Evolutionary conservation across 1,140 invertebrate species (phyloP), one percentile per base, ranked within the genome.

Genomic region (Pomacea maculata): DNA sequence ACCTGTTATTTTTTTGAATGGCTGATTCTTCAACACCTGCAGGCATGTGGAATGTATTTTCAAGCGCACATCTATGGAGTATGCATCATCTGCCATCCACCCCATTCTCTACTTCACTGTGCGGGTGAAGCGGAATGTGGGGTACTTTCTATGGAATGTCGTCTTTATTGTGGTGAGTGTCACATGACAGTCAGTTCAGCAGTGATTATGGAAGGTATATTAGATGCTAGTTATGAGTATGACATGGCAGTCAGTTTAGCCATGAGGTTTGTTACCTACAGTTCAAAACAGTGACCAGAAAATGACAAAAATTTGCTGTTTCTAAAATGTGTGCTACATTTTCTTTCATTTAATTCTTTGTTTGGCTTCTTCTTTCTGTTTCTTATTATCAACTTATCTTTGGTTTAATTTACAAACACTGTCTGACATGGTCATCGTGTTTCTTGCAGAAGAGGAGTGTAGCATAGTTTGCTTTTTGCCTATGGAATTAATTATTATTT

Each of bases 71-170:
- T 85, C 86, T 15, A 70, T 84, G 25, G 88, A 89, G 64, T 87
- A 86, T 61, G 84, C 84, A 15, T 86, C 84, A 67, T 85, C 83
- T n/a, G 85, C 84, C 17, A 84, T 85, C 55, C 87, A 89, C 80
- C 87, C 88, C 14, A 85, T 88, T 15, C 78, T 89, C n/a, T 78
- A 85, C 74, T 84, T 85, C 15, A 83, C 85, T 63, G 87, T 83
- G 75, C 79, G 86, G 34, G 88, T 88, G 15, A 83, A 81, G 29
- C 84, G 88, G 71, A 87, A 85, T 65, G 80, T 87, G 25, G 87
- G 88, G 14, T 89, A 86, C 75, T 89, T 87, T 80, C 71, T 87
- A 2, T 89, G 88, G 88, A 89, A 89, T 81, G 86, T 89, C 64
- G 78, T 88, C 34, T 85, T 88, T 61, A 89, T 88, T 79, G 85